phyloP scores from a whole-genome alignment of 2,888 invertebrate genomes.

The Dryococelus australis region DNA sequence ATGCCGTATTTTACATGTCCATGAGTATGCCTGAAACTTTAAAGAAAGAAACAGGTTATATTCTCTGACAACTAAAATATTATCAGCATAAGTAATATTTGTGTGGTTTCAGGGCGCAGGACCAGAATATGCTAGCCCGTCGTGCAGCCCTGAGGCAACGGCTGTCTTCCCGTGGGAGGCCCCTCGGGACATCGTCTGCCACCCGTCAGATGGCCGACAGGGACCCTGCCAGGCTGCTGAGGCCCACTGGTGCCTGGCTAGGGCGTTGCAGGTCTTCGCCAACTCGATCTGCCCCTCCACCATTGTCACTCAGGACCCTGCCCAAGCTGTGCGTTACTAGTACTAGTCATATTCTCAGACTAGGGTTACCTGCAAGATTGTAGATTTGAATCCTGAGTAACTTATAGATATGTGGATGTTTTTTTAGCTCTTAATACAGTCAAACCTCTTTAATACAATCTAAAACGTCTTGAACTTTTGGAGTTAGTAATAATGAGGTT shows the following conservation, averaged over 20 bases:
- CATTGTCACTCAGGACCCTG: not conserved
- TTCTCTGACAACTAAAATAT: too few relatives aligned
- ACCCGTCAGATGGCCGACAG: slow-evolving; percentile 27
- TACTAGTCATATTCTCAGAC: not conserved
- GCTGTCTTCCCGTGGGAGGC: not conserved
- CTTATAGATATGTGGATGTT: not conserved
- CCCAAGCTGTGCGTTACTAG: not conserved
- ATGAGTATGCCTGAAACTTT: too few relatives aligned
- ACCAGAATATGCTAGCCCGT: not conserved
- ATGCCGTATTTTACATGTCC: too few relatives aligned
- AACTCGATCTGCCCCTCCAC: not conserved
- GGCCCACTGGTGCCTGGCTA: slow-evolving; percentile 36
- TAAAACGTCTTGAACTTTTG: too few relatives aligned
- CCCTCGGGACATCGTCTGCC: slow-evolving; percentile 31
- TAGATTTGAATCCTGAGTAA: not conserved
- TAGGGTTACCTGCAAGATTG: not conserved
- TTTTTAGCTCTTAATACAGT: not conserved
- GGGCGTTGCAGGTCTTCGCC: slow-evolving; percentile 26
- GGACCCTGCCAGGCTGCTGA: slow-evolving; percentile 37
- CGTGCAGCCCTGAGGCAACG: not conserved
- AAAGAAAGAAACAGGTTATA: too few relatives aligned
- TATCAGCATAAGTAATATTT: too few relatives aligned
- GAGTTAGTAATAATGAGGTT: too few relatives aligned
- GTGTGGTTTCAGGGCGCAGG: not conserved
- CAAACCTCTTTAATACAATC: not conserved